These are phyloP conservation scores for Drosophila meridionalis DNA, from an alignment of 2,888 invertebrate species.

Conservation along the genomic window DNA sequence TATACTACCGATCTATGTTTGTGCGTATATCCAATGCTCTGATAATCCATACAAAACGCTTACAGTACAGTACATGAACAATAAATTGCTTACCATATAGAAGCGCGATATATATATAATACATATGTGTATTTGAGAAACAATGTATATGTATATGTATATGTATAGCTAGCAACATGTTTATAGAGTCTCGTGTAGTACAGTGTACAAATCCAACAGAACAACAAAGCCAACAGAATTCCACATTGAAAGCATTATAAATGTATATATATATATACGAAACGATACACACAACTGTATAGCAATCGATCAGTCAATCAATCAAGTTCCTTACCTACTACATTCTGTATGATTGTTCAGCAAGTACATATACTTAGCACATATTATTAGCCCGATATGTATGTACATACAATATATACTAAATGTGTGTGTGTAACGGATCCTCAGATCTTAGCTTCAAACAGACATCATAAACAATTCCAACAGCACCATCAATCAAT, in stretches of 20 bases:
- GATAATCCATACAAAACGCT: constrained; percentile 57
- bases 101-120: constrained; percentile 24
- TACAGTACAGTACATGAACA: constrained; percentile 70
- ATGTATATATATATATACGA: constrained; percentile 11
- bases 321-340: constrained; percentile 26
- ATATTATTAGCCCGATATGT: constrained; percentile 30
- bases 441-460: constrained; percentile 27
- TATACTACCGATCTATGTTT: constrained; percentile 36
- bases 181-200: constrained; percentile 62
- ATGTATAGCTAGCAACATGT: constrained; percentile 84
- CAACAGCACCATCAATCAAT: constrained; percentile 48
- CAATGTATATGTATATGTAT: constrained; percentile 65
- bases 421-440: constrained; percentile 45
- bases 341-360: constrained; percentile 26
- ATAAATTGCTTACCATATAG: constrained; percentile 25
- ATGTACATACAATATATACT: constrained; percentile 26
- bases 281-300: neutral
- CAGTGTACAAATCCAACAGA: constrained; percentile 28
- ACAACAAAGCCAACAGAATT: constrained; percentile 33
- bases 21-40: constrained; percentile 40
- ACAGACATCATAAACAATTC: constrained; percentile 28
- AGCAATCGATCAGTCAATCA: constrained; percentile 5
- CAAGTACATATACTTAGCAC: constrained; percentile 33
- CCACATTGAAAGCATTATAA: constrained; percentile 30
- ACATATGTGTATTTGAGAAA: constrained; percentile 37